These are phyloP conservation scores for Reticulitermes speratus DNA, from an alignment of 1,140 invertebrate genomes.

Conservation along the genomic window DNA sequence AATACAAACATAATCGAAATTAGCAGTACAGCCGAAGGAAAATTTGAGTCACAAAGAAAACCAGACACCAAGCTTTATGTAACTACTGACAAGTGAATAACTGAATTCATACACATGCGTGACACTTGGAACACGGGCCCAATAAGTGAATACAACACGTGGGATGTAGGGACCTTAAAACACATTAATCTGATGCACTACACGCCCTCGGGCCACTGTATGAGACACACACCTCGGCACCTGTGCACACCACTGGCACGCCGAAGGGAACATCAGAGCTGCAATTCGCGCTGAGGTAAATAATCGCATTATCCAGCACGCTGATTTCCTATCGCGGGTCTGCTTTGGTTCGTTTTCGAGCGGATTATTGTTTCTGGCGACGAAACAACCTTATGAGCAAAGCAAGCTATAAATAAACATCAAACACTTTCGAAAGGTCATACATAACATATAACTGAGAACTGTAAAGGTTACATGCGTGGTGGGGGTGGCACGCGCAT, in stretches of 20 bases:
- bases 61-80: no score
- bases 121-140: no score
- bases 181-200: no score
- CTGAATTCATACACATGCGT: no score
- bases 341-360: not conserved
- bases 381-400: not conserved
- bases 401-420: slow-evolving; percentile 4
- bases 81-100: no score
- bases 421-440: slow-evolving; percentile 7
- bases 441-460: not conserved
- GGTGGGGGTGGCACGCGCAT: no score
- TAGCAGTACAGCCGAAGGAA: no score
- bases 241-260: not conserved
- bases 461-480: no score
- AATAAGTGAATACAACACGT: no score
- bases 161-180: no score
- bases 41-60: no score
- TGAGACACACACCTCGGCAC: not conserved
- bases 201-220: not conserved
- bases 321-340: not conserved
- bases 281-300: not conserved
- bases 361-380: not conserved
- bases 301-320: not conserved
- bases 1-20: no score
- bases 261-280: not conserved